Base-by-base conservation (phyloP, 2,888 invertebrate genomes). In the Epicampocera succincta region DNA sequence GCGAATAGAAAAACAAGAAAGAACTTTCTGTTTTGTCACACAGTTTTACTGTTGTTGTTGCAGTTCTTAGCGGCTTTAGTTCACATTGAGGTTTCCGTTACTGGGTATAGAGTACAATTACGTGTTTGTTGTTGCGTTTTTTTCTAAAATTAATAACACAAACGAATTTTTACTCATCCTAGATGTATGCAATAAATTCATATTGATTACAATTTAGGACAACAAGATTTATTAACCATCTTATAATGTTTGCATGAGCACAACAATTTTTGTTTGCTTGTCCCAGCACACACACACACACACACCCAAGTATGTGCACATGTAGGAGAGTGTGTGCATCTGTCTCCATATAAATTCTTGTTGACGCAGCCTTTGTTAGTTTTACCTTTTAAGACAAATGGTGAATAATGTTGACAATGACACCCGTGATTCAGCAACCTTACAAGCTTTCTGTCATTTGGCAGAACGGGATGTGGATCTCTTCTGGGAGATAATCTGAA, bases 131-230 rank as follows among this genome's bases (percentile, higher is more conserved):
- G 8, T 33, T 33, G 40, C 33, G 9, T 50, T 68, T n/a, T 68
- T 58, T 44, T 40, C 46, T 33, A 33, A 65, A 65, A 71, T 71
- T 46, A 17, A 13, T 71, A 56, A 52, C 12, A 19, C 65, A 33
- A 72, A 60, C 44, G 60, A 58, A 72, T 60, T 60, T 48, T 54
- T 73, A 52, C 60, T 72, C 72, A 73, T 73, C 60, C 78, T 66
- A 66, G 72, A 69, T 73, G 40, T 78, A 58, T 78, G 82, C 82
- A 71, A 82, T 82, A 82, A 82, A 82, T 82, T 82, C 71, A 71
- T 78, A 82, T 78, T 74, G 82, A 78, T 82, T 82, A 71, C 74
- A 50, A 33, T 65, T 66, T 74, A 65, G 63, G 66, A 60, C 60
- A 52, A 74, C 69, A 71, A 71, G 66, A 82, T 82, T 78, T 82